Evolutionary conservation across 2,113 vertebrate genomes (phyloP), one percentile per base, ranked within the genome.

Genomic region (Pelusios castaneus): DNA sequence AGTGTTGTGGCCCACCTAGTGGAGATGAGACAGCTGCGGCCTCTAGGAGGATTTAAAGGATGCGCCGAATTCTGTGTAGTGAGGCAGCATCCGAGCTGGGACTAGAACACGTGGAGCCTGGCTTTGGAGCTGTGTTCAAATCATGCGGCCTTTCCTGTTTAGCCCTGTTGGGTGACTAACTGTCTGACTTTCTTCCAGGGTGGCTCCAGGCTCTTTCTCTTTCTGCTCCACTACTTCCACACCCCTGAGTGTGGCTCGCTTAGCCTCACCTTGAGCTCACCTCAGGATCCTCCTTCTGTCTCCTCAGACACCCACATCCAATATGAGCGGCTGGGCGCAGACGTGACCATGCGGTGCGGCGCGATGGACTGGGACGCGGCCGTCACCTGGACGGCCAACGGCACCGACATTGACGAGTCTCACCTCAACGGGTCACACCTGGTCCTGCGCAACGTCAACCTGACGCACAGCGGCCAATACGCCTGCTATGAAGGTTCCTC

Each of bases 401-500:
- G 99, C 73, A 99, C 99, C 0, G 99, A 99, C 80, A 98, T 99
- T 10, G 98, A 98, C 9, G 97, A 97, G 34, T 98, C 99, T 85
- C 98, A 94, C 63, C 98, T 97, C 96, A 99, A 98, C 0, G 99
- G 98, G 49, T 99, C 98, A 21, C 97, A 97, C 89, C 98, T 99
- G 54, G 89, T 98, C 78, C 98, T 99, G 86, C 98, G 95, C 58
- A 97, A 98, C 0, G 98, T 99, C 12, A 95, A 98, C 94, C 97
- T 99, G 91, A 95, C 98, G 0, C 98, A 98, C 92, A 99, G 98
- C 0, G 99, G 99, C 55, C 98, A 99, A 84, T 99, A 99, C 85
- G 98, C 98, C 97, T 99, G 99, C 98, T 99, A 99, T n/a, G 99
- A 99, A 96, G 98, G 99, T 80, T 98, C 99, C 5, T 98, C 99